These are phyloP conservation scores for Hylomyscus alleni DNA, from an alignment of 2,797 vertebrate species.

Conservation along the genomic window DNA sequence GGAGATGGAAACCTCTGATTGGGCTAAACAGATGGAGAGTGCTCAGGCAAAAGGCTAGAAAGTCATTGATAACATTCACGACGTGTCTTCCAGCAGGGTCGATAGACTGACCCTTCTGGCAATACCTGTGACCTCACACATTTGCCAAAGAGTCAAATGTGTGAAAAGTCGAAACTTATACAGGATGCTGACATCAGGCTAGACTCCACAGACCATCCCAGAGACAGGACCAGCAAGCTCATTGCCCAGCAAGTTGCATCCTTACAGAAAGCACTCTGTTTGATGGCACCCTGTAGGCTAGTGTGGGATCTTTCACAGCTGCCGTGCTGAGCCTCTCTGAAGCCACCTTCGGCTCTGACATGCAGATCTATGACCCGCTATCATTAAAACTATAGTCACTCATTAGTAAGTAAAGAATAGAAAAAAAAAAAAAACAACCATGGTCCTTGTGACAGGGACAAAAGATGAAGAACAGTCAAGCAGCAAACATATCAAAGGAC, in stretches of 20 bases:
- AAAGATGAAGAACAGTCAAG: background rate
- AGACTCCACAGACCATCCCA: background rate
- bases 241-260: no score
- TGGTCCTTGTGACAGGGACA: background rate
- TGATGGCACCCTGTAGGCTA: background rate
- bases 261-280: background rate
- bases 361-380: background rate
- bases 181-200: background rate
- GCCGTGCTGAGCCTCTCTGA: background rate
- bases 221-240: background rate
- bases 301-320: background rate
- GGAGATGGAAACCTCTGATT: background rate
- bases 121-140: background rate
- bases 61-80: fast-evolving
- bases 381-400: background rate
- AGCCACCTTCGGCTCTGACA: background rate
- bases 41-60: background rate
- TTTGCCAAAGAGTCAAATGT: background rate
- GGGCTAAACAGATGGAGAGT: background rate
- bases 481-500: background rate
- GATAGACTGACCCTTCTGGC: background rate
- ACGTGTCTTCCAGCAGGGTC: background rate
- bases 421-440: background rate
- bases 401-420: background rate
- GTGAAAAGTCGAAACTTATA: background rate